Evolutionary conservation across 2,888 invertebrate species (phyloP), one percentile per base, ranked within the genome.

Genomic region (Protodeltote pygarga): DNA sequence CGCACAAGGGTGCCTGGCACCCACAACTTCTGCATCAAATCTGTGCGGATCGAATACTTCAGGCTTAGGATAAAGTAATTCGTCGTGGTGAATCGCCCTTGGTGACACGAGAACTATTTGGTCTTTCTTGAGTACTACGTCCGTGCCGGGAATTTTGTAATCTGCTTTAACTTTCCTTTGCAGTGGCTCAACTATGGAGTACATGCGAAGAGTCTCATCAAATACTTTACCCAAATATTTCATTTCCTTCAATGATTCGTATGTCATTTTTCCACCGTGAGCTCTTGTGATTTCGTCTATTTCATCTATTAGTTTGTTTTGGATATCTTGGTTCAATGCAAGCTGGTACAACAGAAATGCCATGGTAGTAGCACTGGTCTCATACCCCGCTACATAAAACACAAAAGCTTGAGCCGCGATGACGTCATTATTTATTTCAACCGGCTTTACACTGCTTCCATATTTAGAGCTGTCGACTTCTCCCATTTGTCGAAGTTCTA

Each of bases 381-480:
- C 92, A 53, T 85, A 92, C 0, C 92, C 92, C 4, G 82, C 92
- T 1, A 75, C 71, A 45, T 87, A 90, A 59, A 92, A 90, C 9
- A 89, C 71, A 55, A 89, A 85, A 1, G 83, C 83, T 59, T 92
- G 89, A 0, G 89, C 84, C 1, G 79, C 76, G 11, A 88, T 81
- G 0, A 85, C 29, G 9, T 65, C 71, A 0, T 85, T 77, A 2
- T 79, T 78, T 8, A 86, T 51, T 47, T 79, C 75, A 11, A 81
- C 9, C 3, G 39, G n/a, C 0, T 49, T 37, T 38, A 53, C 54
- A 20, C 9, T 23, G 63, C 11, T 66, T 24, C 55, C 64, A 5
- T 85, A 48, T 54, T 47, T 47, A 50, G 60, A 15, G 59, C 19
- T 69, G 1, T 34, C 46, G 8, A 84, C 25, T n/a, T 73, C 53